A percentile compares a stretch with the other conserved stretches of the same genome.
phyloP scores from a whole-genome alignment of 2,888 invertebrate genomes.

The Nomada flava region DNA sequence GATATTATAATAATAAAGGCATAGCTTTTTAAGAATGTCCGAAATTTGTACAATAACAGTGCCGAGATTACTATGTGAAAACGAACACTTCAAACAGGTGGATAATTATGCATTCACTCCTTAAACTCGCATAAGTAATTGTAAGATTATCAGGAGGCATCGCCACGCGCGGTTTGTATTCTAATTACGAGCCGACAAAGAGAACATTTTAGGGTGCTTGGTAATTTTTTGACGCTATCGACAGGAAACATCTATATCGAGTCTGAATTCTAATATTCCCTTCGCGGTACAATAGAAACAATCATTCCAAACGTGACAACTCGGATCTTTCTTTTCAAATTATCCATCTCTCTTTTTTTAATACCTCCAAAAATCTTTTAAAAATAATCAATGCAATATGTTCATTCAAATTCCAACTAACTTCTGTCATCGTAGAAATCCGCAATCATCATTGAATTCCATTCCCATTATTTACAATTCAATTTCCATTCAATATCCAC shows the following conservation, averaged over 20 bases:
- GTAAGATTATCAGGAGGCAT: slow-evolving; percentile 26
- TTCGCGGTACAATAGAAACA: background rate
- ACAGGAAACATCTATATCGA: slow-evolving; percentile 41
- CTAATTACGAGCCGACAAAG: slow-evolving; percentile 53
- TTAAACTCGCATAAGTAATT: slow-evolving; percentile 18
- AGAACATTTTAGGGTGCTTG: slow-evolving; percentile 37
- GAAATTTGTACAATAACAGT: too few species aligned
- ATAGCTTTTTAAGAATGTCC: too few species aligned
- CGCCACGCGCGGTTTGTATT: slow-evolving; percentile 49
- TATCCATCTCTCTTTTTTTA: too few species aligned
- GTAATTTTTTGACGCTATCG: slow-evolving; percentile 44
- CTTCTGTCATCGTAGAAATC: too few species aligned
- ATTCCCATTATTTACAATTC: background rate
- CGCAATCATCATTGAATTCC: too few species aligned
- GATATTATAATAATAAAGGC: too few species aligned
- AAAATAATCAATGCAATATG: too few species aligned
- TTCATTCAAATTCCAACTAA: too few species aligned
- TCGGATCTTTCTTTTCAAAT: background rate
- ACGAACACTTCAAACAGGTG: slow-evolving; percentile 5
- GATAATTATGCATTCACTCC: slow-evolving; percentile 1
- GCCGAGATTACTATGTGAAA: background rate
- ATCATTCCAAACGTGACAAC: slow-evolving; percentile 1
- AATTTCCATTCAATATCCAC: background rate
- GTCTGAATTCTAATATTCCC: slow-evolving; percentile 40
- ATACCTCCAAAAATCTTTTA: too few species aligned